A percentile compares a stretch with the other conserved stretches of the same genome.
These are phyloP conservation scores for Phalera bucephala DNA, from an alignment of 2,888 invertebrate species.

Conservation along the genomic window DNA sequence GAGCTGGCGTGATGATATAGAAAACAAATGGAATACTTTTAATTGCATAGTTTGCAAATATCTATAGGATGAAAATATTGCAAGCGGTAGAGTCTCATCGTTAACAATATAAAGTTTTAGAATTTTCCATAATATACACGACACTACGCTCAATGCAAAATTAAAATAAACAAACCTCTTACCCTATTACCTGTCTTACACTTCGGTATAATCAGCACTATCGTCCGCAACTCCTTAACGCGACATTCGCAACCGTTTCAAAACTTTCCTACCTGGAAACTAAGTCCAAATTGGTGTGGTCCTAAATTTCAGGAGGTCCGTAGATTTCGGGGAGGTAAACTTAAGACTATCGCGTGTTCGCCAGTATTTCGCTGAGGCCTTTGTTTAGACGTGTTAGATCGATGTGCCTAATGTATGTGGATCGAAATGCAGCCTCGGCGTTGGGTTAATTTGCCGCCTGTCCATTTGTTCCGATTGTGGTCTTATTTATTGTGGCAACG, in stretches of 20 bases:
- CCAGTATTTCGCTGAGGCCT: constrained; percentile 63
- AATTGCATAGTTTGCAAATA: too few species aligned
- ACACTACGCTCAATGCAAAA: not conserved
- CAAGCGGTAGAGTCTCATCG: too few species aligned
- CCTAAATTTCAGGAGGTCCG: constrained; percentile 2
- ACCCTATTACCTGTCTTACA: constrained; percentile 9
- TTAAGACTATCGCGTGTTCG: constrained; percentile 74
- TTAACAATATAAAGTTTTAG: too few species aligned
- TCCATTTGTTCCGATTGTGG: constrained; percentile 80
- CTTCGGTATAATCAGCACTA: constrained; percentile 19
- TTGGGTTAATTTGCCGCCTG: constrained; percentile 76
- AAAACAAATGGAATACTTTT: too few species aligned
- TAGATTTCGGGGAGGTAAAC: constrained; percentile 36
- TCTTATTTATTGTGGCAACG: constrained; percentile 70
- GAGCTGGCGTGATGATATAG: too few species aligned
- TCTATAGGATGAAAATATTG: too few species aligned
- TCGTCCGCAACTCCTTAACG: constrained; percentile 14
- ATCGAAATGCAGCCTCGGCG: constrained; percentile 62
- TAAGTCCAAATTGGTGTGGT: constrained; percentile 19
- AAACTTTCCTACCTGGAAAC: constrained; percentile 14
- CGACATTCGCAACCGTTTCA: constrained; percentile 14
- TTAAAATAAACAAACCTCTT: not conserved
- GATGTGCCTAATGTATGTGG: constrained; percentile 76
- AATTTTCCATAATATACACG: too few species aligned
- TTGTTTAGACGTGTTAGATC: constrained; percentile 78